Evolutionary conservation across 2,113 vertebrate genomes (phyloP).

Genomic region (Lipotes vexillifer): DNA sequence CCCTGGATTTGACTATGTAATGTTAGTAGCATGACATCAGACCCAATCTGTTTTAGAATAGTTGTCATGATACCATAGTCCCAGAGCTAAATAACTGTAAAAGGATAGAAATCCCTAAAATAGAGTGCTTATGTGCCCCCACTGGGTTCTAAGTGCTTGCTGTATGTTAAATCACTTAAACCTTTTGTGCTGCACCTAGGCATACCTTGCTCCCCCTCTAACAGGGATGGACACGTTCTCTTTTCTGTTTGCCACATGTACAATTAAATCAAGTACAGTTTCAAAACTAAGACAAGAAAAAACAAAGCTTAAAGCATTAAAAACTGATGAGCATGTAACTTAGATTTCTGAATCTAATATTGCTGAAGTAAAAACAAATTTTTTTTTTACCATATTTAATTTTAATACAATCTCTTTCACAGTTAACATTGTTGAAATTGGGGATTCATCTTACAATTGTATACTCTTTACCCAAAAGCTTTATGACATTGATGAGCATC

Average conservation of each 20-base stretch:
- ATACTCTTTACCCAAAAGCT: neutral
- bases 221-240: neutral
- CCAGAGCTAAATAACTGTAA: neutral
- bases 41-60: neutral
- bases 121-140: neutral
- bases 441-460: neutral
- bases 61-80: neutral
- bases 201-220: neutral
- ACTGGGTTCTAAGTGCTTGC: neutral
- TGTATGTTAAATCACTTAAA: neutral
- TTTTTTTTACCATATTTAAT: neutral
- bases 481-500: neutral
- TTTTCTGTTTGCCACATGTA: neutral
- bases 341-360: slow-evolving; percentile 36
- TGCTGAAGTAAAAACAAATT: neutral
- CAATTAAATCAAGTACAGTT: neutral
- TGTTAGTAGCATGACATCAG: neutral
- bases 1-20: neutral
- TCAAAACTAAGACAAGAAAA: neutral
- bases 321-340: neutral
- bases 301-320: neutral
- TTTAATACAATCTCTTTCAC: neutral
- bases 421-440: neutral
- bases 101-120: neutral
- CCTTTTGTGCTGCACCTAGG: neutral